Evolutionary conservation across 2,113 vertebrate species (phyloP).

Genomic region (Harpagus bidentatus): DNA sequence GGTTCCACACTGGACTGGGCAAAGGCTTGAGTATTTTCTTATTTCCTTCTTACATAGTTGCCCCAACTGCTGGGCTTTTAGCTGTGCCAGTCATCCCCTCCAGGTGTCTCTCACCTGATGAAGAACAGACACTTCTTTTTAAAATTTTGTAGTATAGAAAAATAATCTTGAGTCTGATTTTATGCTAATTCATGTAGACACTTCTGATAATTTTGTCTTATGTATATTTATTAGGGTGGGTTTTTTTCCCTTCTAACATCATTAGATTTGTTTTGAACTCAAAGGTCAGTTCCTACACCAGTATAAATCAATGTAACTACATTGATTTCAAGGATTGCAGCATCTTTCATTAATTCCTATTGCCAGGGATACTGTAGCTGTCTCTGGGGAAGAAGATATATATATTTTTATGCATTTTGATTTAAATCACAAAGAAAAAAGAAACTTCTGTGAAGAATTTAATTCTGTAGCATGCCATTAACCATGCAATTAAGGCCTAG

Average conservation of each 20-base stretch:
- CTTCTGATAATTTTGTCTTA: conserved; percentile 26
- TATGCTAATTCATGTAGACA: background rate
- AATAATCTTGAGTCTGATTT: background rate
- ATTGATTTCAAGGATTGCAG: conserved; percentile 44
- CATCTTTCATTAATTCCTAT: conserved; percentile 35
- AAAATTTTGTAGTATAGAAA: background rate
- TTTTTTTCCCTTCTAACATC: background rate
- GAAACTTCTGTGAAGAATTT: background rate
- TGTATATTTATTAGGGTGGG: conserved; percentile 4
- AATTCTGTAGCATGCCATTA: background rate
- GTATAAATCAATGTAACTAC: conserved; percentile 37
- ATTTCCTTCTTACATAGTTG: background rate
- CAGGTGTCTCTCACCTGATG: background rate
- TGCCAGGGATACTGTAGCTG: background rate
- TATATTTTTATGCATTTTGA: background rate
- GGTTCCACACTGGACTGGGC: background rate
- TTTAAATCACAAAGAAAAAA: background rate
- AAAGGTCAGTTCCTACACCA: conserved; percentile 32
- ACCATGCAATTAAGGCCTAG: background rate
- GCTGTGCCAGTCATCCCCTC: background rate
- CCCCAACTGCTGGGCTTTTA: background rate
- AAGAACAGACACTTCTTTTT: background rate
- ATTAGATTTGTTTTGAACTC: conserved; percentile 43
- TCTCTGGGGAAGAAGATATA: background rate
- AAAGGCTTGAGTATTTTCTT: background rate